Evolutionary conservation across 2,797 vertebrate species (phyloP).

Genomic region (Tinamus major): DNA sequence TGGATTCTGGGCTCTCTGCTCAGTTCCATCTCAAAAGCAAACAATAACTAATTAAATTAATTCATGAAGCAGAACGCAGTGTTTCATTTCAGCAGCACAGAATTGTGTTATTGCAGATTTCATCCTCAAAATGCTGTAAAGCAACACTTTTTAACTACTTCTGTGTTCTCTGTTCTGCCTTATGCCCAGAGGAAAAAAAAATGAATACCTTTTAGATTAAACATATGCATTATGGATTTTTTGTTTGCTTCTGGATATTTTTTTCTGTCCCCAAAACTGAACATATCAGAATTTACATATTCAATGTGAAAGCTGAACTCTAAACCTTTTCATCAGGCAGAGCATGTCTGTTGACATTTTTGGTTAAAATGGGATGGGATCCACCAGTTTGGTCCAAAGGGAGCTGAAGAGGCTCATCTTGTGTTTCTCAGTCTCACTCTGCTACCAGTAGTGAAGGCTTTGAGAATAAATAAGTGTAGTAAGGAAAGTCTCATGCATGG

Average conservation of each 20-base stretch:
- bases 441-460: not conserved
- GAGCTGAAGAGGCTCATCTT: not conserved
- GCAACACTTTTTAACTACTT: not conserved
- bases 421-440: not conserved
- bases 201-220: not conserved
- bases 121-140: not conserved
- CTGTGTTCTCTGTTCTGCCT: not conserved
- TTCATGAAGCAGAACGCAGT: constrained; percentile 16
- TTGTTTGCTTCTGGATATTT: not conserved
- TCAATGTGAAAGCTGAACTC: not conserved
- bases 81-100: not conserved
- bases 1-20: not conserved
- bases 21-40: not conserved
- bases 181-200: not conserved
- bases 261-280: accelerated
- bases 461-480: not conserved
- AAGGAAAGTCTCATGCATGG: not conserved
- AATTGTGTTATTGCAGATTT: not conserved
- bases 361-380: too few species aligned
- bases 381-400: not conserved
- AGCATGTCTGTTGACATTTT: not conserved
- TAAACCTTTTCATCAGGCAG: not conserved
- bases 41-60: constrained; percentile 29
- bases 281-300: not conserved
- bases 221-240: not conserved